Conservation (phyloP, 2,888 invertebrate species). For the Calliopum simillimum region DNA sequence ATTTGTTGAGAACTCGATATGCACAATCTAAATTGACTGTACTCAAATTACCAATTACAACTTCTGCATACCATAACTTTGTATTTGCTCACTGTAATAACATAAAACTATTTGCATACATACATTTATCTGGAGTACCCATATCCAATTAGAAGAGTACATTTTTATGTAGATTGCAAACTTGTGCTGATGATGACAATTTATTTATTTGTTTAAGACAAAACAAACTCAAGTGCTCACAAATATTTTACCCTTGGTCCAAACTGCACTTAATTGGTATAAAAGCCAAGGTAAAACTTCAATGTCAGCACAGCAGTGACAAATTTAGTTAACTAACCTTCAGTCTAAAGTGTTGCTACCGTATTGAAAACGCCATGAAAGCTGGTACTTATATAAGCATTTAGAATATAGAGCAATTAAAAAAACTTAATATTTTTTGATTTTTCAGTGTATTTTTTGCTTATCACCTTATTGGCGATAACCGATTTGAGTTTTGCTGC, state of each 20-base stretch:
- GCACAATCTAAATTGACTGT: too few species aligned
- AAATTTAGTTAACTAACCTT: background rate
- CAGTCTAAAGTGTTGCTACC: background rate
- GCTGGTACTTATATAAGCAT: too few species aligned
- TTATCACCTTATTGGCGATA: background rate
- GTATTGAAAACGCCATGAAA: conserved; percentile 7
- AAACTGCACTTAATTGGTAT: background rate
- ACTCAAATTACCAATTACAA: too few species aligned
- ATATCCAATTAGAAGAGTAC: conserved; percentile 1
- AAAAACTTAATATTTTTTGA: background rate
- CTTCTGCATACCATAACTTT: too few species aligned
- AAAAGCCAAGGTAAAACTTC: conserved; percentile 5
- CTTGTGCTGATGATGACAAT: background rate
- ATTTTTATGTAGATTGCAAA: conserved; percentile 7
- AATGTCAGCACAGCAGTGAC: background rate
- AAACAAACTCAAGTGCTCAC: background rate
- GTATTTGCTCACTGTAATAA: too few species aligned
- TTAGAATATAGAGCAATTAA: too few species aligned
- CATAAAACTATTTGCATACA: too few species aligned
- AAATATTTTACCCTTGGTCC: background rate
- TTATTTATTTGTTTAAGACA: background rate
- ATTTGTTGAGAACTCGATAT: too few species aligned
- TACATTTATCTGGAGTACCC: too few species aligned
- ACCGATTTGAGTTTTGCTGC: conserved; percentile 5
- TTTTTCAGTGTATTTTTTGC: conserved; percentile 3